phyloP scores from a whole-genome alignment of 2,888 invertebrate species.

The Mesochorus sp. region DNA sequence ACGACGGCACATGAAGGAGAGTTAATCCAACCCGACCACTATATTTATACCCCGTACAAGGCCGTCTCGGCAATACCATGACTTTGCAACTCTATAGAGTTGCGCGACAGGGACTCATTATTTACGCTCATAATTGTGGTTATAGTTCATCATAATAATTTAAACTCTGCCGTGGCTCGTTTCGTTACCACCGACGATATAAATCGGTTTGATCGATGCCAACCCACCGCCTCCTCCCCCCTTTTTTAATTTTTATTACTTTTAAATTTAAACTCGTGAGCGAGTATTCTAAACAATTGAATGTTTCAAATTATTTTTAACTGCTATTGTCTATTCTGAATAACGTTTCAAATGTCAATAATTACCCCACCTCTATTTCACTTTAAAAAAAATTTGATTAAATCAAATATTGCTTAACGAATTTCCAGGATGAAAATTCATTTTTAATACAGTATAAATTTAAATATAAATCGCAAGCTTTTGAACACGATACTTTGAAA shows the following conservation, averaged over 20 bases:
- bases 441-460: no score
- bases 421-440: not conserved
- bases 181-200: conserved; percentile 43
- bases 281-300: no score
- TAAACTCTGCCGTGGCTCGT: conserved; percentile 7
- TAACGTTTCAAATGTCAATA: no score
- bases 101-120: conserved; percentile 35
- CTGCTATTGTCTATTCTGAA: no score
- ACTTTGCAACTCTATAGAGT: conserved; percentile 28
- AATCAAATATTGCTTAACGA: not conserved
- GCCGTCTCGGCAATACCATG: conserved; percentile 17
- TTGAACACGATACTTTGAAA: no score
- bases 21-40: no score
- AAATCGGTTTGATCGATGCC: conserved; percentile 59
- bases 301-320: no score
- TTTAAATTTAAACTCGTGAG: no score
- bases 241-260: not conserved
- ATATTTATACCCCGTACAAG: not conserved
- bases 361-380: no score
- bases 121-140: conserved; percentile 59
- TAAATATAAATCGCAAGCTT: no score
- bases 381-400: no score
- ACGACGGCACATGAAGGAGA: not conserved
- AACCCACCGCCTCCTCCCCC: not conserved
- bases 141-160: conserved; percentile 58